Percentiles rank a stretch among this genome's conserved stretches.
Conservation (phyloP, 2,888 invertebrate genomes). For the Apotomis turbidana region DNA sequence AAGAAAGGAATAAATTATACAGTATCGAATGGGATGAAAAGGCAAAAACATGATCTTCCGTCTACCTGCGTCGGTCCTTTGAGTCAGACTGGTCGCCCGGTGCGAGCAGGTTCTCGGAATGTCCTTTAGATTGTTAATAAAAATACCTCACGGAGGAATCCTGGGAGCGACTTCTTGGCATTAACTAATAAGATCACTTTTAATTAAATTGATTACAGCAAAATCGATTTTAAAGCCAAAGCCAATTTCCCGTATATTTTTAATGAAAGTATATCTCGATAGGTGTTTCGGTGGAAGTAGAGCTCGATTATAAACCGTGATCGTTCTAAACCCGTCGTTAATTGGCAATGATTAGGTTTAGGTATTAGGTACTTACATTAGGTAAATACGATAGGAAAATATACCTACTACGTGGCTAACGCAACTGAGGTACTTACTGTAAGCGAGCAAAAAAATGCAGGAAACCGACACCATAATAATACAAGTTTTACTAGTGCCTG, state of each 20-base stretch:
- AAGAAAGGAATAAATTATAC: conserved; percentile 60
- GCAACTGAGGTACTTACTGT: conserved; percentile 49
- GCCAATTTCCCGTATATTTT: neutral
- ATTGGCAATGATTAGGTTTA: no score
- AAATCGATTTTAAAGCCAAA: conserved; percentile 8
- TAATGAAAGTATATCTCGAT: neutral
- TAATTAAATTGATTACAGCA: conserved; percentile 29
- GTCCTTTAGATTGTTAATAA: conserved; percentile 53
- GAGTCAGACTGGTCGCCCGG: conserved; percentile 52
- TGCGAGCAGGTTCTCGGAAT: conserved; percentile 61
- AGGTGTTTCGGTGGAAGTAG: no score
- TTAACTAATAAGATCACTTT: conserved; percentile 44
- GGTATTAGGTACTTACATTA: no score
- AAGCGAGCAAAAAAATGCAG: conserved; percentile 56
- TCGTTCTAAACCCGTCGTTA: no score
- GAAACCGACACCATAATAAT: conserved; percentile 61
- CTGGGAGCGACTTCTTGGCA: conserved; percentile 54
- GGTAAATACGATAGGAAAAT: neutral
- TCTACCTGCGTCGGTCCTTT: conserved; percentile 62
- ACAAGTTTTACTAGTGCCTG: conserved; percentile 73
- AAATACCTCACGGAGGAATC: conserved; percentile 52
- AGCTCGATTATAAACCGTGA: no score
- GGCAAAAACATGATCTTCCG: conserved; percentile 59
- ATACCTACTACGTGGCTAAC: conserved; percentile 39
- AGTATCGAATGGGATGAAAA: conserved; percentile 58